Evolutionary conservation across 2,888 invertebrate genomes (phyloP), one percentile per base, ranked within the genome.

Genomic region (Pterobdella sp.): DNA sequence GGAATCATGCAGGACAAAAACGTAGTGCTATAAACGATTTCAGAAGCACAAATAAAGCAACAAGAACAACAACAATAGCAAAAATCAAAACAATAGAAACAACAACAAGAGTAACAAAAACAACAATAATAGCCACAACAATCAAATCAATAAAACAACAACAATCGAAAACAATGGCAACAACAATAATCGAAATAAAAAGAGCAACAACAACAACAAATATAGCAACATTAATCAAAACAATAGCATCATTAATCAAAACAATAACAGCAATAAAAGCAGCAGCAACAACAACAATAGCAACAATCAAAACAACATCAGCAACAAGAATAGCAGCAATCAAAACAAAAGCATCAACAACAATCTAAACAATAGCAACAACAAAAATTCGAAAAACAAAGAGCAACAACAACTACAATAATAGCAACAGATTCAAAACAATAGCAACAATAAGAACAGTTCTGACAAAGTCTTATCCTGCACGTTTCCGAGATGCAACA

Each of bases 61-160:
- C n/a, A 63, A 63, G 4, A 63, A 63, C 4, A 63, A 63, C 26
- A 63, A 63, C 63, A 63, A 63, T 63, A 63, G 63, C 31, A n/a
- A 63, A 4, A 63, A 63, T n/a, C 7, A 63, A 18, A n/a, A 63
- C 26, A 63, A n/a, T 26, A 63, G 7, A 14, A 63, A n/a, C 31
- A 29, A 63, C 63, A 63, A 63, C 63, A 63, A 18, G 7, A 63
- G 26, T 29, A 63, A 63, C 7, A n/a, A 63, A 14, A 7, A n/a
- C n/a, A 63, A 63, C n/a, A n/a, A 63, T 7, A n/a, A 63, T 29
- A 7, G 26, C 7, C 63, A 63, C 31, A n/a, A 63, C 7, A 63
- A n/a, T 29, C 7, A n/a, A 7, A 29, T 14, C 26, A 63, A 63
- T 29, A n/a, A n/a, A 7, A 29, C 7, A 63, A 63, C 7, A 14